Base-by-base conservation (phyloP, 1,140 invertebrate species). In the Drosophila ironensis region DNA sequence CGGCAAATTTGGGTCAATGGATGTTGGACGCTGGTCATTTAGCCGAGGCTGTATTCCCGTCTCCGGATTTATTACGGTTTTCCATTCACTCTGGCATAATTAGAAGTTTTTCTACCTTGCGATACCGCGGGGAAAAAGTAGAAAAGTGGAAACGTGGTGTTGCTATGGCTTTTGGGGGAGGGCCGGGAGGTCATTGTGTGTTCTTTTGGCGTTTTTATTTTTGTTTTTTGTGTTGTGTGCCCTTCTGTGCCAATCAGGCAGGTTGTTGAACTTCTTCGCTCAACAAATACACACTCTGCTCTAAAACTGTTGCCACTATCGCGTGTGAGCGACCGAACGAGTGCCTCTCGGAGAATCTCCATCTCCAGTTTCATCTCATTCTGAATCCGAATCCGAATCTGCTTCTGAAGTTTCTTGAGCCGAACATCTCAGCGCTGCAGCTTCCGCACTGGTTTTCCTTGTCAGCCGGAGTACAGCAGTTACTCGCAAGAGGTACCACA, bases 321-420 rank as follows among this genome's bases (percentile, higher is more conserved):
- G 54, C 57, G 54, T 84, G 77, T 81, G 76, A 81, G 68, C 74
- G 74, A 77, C 74, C 78, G 72, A 68, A 60, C 73, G 73, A 82
- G 77, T 82, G 77, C 68, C 73, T 82, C 68, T 70, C 45, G 53
- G 56, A 61, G 74, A 52, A 50, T 53, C 61, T 41, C 41, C 48
- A 47, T 27, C 33, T 56, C 24, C 17, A 20, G 0, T 50, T 42
- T 28, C 40, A 44, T 38, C 33, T 54, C 24, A 69, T 64, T 76
- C 56, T 40, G 71, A 64, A 44, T 57, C 60, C 54, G 54, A 59
- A 42, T 69, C 66, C 35, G 57, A 61, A 73, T 68, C 76, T 71
- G 54, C 8, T 17, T 44, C 9, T 48, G 60, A 35, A 44, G 38
- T 33, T 61, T 16, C 61, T 20, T 38, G 41, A 48, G 27, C 28